A percentile compares a stretch with the other conserved stretches of the same genome.
phyloP scores from a whole-genome alignment of 2,797 vertebrate genomes.

The Nasua narica region DNA sequence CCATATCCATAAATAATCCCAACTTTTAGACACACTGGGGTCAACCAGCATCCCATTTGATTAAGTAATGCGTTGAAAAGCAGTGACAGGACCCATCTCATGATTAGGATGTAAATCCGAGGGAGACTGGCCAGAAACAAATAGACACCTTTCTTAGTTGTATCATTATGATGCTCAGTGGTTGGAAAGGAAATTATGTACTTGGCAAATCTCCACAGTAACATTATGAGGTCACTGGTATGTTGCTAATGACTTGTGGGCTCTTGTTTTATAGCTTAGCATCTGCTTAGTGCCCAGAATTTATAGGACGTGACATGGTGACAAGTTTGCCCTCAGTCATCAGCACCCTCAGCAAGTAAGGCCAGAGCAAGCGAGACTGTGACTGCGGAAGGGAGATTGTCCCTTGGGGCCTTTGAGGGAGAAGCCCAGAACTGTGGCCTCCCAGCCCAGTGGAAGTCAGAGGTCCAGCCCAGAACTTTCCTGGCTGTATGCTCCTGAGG shows the following conservation, averaged over 20 bases:
- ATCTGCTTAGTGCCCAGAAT: neutral
- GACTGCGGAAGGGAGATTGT: neutral
- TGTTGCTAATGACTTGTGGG: neutral
- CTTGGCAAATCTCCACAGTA: conserved; percentile 15
- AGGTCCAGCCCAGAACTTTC: neutral
- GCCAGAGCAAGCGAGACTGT: neutral
- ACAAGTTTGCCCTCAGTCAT: neutral
- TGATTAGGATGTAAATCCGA: neutral
- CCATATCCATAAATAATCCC: conserved; percentile 45
- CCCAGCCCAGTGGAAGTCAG: neutral
- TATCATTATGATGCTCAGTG: neutral
- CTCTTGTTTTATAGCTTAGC: neutral
- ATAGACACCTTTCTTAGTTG: neutral
- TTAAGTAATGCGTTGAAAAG: conserved; percentile 15
- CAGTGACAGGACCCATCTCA: neutral
- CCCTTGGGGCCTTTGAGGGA: neutral
- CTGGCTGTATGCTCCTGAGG: neutral
- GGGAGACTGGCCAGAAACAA: neutral
- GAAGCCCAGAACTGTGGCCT: neutral
- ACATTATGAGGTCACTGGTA: neutral
- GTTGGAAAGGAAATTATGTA: conserved; percentile 23
- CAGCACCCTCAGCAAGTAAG: neutral
- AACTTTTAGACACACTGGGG: neutral
- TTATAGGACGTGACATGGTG: neutral
- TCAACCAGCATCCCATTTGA: neutral